Percentiles rank a stretch among this genome's conserved stretches.
Conservation (phyloP, 2,113 vertebrate species). For the Sapayoa aenigma region DNA sequence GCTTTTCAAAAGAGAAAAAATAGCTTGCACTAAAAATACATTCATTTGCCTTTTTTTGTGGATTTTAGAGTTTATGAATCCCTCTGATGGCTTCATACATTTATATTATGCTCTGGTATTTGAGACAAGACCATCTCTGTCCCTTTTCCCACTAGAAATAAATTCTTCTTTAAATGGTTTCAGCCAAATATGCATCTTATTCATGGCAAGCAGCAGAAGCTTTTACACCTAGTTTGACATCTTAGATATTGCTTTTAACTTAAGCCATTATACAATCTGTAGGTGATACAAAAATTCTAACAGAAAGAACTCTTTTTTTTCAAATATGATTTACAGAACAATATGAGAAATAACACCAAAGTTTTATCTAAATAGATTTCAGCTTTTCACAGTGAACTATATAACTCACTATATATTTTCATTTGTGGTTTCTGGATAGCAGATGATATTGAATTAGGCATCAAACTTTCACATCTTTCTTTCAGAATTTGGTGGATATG, state of each 20-base stretch:
- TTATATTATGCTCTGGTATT: not conserved
- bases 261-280: not conserved
- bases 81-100: not conserved
- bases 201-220: not conserved
- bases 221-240: not conserved
- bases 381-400: not conserved
- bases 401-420: not conserved
- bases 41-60: not conserved
- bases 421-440: conserved; percentile 2
- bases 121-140: not conserved
- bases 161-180: not conserved
- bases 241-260: conserved; percentile 17
- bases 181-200: not conserved
- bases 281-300: not conserved
- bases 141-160: not conserved
- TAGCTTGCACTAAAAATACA: not conserved
- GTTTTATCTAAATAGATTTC: conserved; percentile 10
- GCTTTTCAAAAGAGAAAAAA: not conserved
- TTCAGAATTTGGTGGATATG: not conserved
- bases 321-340: not conserved
- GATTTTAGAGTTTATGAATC: not conserved
- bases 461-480: not conserved
- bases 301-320: not conserved
- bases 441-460: not conserved
- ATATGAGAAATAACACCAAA: not conserved